Evolutionary conservation across 2,797 vertebrate species (phyloP).

Genomic region (Myotis planiceps): DNA sequence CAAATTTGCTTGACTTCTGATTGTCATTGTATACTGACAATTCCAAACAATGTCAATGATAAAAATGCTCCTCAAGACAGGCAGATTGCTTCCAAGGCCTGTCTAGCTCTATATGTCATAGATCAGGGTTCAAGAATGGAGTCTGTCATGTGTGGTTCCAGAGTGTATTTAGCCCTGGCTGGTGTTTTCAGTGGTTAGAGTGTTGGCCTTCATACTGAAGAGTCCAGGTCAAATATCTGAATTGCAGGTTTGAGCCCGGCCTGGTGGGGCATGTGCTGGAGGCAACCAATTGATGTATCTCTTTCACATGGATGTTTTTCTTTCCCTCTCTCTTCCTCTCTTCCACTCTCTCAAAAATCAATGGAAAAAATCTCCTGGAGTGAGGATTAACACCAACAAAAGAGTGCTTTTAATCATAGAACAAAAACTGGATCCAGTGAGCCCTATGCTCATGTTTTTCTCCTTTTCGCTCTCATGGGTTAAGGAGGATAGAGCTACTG

Average conservation of each 20-base stretch:
- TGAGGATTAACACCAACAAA: too few relatives aligned
- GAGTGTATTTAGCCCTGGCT: background rate
- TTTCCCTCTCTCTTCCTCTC: too few relatives aligned
- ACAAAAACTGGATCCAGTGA: background rate
- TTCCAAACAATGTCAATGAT: background rate
- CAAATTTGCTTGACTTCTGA: background rate
- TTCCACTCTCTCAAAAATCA: too few relatives aligned
- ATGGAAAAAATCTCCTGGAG: too few relatives aligned
- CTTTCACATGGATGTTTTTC: too few relatives aligned
- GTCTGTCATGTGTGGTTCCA: background rate
- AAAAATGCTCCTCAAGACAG: background rate
- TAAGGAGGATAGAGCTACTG: background rate
- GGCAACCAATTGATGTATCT: too few relatives aligned
- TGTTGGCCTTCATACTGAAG: too few relatives aligned
- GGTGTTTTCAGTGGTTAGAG: too few relatives aligned
- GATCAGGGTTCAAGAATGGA: background rate
- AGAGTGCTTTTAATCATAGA: background rate
- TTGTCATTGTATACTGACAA: background rate
- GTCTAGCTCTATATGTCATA: background rate
- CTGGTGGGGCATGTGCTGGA: too few relatives aligned
- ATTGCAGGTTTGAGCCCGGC: too few relatives aligned
- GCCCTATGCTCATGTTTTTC: background rate
- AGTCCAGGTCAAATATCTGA: too few relatives aligned
- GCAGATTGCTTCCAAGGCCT: fast-evolving
- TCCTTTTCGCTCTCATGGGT: background rate